Percentiles rank a stretch among this genome's conserved stretches.
Conservation (phyloP, 2,888 invertebrate species). For the Mesorhabditis spiculigera region DNA sequence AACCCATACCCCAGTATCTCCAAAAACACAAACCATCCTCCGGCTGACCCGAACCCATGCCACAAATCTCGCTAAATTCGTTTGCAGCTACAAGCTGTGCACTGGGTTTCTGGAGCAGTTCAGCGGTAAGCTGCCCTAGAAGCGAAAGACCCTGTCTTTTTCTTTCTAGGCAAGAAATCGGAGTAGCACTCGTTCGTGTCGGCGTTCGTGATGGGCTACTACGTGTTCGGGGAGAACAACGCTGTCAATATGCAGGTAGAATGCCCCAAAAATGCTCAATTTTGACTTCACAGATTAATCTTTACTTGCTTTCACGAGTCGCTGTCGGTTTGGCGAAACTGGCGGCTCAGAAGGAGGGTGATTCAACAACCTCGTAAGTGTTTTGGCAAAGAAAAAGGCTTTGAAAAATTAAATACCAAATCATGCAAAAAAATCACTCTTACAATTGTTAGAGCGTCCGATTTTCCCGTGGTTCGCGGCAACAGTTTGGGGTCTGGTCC, state of each 20-base stretch:
- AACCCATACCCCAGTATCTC: constrained; percentile 51
- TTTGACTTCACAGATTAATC: constrained; percentile 60
- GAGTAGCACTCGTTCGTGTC: constrained; percentile 59
- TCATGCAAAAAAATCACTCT: constrained; percentile 8
- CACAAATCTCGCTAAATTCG: constrained; percentile 62
- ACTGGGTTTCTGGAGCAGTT: constrained; percentile 49
- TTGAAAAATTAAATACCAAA: not conserved
- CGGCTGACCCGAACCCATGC: constrained; percentile 62
- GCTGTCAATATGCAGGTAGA: constrained; percentile 64
- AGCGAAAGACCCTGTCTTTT: not conserved
- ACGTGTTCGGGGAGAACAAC: constrained; percentile 63
- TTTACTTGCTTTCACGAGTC: constrained; percentile 63
- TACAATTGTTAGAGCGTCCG: constrained; percentile 23
- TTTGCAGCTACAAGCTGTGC: constrained; percentile 61
- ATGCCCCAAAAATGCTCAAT: not conserved
- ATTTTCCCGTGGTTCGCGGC: constrained; percentile 64
- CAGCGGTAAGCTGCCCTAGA: constrained; percentile 10
- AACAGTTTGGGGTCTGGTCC: constrained; percentile 63
- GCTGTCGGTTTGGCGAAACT: constrained; percentile 62
- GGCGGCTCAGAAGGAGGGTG: constrained; percentile 59
- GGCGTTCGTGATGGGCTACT: constrained; percentile 61
- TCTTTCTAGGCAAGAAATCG: constrained; percentile 12
- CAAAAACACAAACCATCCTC: constrained; percentile 59
- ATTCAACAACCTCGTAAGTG: constrained; percentile 58
- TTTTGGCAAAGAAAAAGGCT: not conserved